These are phyloP conservation scores for Scomberomorus guttatus DNA, from an alignment of 2,797 vertebrate species.

Conservation along the genomic window DNA sequence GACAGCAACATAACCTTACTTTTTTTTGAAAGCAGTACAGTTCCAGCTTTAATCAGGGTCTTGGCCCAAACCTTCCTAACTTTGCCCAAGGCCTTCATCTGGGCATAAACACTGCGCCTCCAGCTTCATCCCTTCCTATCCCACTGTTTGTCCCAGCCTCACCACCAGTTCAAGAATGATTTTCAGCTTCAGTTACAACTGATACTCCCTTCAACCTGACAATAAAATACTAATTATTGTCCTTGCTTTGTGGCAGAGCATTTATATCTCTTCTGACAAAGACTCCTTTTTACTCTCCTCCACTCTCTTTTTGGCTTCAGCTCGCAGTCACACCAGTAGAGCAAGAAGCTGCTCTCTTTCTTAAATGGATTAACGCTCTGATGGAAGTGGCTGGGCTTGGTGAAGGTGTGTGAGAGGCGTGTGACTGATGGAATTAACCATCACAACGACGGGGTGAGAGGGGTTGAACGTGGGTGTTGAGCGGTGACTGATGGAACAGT, in stretches of 20 bases:
- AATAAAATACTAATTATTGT: conserved; percentile 66
- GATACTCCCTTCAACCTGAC: conserved; percentile 15
- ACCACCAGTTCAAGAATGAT: conserved; percentile 13
- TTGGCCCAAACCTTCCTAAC: conserved; percentile 13
- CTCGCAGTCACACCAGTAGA: conserved; percentile 57
- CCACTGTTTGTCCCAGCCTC: conserved; percentile 14
- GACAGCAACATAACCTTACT: background rate
- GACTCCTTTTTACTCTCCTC: background rate
- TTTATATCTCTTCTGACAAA: conserved; percentile 66
- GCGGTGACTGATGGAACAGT: conserved; percentile 76
- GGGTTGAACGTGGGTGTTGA: conserved; percentile 70
- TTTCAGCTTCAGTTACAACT: conserved; percentile 28
- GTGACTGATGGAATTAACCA: conserved; percentile 84
- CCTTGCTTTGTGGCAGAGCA: conserved; percentile 49
- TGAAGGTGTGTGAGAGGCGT: conserved; percentile 67
- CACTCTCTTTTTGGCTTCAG: conserved; percentile 32
- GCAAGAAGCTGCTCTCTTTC: conserved; percentile 59
- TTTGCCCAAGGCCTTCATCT: conserved; percentile 45
- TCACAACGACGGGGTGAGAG: conserved; percentile 68
- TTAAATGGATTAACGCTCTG: conserved; percentile 79
- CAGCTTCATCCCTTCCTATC: conserved; percentile 12
- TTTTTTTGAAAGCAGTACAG: background rate
- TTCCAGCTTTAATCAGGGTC: conserved; percentile 12
- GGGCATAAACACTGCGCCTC: conserved; percentile 30
- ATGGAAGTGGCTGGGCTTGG: conserved; percentile 72